phyloP scores from a whole-genome alignment of 2,888 invertebrate species.

The Cryptophagus acutangulus region DNA sequence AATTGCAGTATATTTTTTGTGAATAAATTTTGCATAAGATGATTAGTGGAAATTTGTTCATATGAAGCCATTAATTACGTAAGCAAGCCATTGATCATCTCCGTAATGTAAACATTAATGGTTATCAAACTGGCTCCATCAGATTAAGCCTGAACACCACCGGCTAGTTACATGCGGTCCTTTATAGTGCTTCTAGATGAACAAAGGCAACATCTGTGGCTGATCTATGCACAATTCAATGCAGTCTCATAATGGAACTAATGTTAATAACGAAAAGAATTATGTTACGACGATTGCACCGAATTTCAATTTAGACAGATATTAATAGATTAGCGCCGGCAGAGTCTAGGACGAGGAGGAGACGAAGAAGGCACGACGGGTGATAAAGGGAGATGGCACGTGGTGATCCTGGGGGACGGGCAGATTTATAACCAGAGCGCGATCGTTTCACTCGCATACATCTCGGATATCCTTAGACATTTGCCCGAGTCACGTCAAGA shows the following conservation, averaged over 20 bases:
- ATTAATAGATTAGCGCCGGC: too few species aligned
- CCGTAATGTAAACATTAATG: background rate
- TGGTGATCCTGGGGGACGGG: constrained; percentile 37
- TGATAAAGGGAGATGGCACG: constrained; percentile 45
- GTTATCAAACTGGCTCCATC: background rate
- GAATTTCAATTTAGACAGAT: background rate
- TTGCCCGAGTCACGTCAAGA: constrained; percentile 37
- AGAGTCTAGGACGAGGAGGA: too few species aligned
- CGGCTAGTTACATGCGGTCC: constrained; percentile 1
- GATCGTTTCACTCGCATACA: constrained; percentile 37
- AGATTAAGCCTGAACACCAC: background rate
- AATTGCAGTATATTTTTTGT: too few species aligned
- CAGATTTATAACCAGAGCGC: constrained; percentile 40
- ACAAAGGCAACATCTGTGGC: constrained; percentile 14
- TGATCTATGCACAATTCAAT: constrained; percentile 36
- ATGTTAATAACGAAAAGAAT: background rate
- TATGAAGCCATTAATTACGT: background rate
- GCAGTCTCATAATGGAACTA: constrained; percentile 33
- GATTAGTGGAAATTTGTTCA: too few species aligned
- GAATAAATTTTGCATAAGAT: too few species aligned
- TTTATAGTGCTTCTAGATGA: background rate
- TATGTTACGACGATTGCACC: constrained; percentile 1
- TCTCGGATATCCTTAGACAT: constrained; percentile 36
- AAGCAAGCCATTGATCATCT: background rate
- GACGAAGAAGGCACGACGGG: too few species aligned